Percentiles rank a stretch among this genome's conserved stretches.
phyloP scores from a whole-genome alignment of 2,797 vertebrate genomes.

The Pangasius djambal region DNA sequence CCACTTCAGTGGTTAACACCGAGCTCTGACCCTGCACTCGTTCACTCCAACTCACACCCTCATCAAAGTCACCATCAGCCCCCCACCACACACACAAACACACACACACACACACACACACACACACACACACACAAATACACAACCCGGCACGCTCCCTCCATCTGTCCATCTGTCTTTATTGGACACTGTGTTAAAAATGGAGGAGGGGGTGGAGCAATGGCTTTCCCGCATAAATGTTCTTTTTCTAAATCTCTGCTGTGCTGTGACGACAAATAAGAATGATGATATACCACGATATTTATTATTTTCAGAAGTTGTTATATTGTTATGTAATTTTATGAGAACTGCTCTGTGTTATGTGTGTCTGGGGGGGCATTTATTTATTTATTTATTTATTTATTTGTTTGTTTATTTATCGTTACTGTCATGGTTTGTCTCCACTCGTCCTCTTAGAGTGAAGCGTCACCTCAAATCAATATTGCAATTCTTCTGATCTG shows the following conservation, averaged over 20 bases:
- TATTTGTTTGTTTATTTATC: not conserved
- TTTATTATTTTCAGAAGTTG: not conserved
- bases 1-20: conserved; percentile 19
- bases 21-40: conserved; percentile 9
- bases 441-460: not conserved
- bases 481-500: not conserved
- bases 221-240: not conserved
- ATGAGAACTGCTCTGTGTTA: not conserved
- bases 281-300: not conserved
- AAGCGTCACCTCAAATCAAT: not conserved
- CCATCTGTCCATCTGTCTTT: conserved; percentile 39
- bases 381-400: not conserved
- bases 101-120: conserved; percentile 8
- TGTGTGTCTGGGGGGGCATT: not conserved
- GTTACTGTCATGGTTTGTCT: not conserved
- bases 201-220: not conserved
- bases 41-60: conserved; percentile 10
- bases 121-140: not conserved
- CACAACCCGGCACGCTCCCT: not conserved
- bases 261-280: not conserved
- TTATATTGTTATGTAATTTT: not conserved
- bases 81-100: not conserved
- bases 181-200: conserved; percentile 10
- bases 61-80: conserved; percentile 27
- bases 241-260: not conserved